These are phyloP conservation scores for Philaenus spumarius DNA, from an alignment of 1,140 invertebrate species.

Conservation along the genomic window DNA sequence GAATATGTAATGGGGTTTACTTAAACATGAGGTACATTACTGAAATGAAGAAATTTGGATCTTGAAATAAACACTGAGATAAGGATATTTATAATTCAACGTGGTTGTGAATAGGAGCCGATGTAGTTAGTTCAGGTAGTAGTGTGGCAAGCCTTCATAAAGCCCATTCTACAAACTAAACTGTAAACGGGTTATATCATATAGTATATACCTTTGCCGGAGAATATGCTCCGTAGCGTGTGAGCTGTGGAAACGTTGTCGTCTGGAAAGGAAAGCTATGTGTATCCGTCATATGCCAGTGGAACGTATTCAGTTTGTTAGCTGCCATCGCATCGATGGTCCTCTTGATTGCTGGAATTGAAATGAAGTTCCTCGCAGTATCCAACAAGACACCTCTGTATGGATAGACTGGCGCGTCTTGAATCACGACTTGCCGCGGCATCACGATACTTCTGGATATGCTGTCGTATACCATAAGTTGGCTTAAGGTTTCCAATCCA, in stretches of 20 bases:
- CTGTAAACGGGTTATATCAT: too few relatives aligned
- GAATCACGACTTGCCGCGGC: conserved; percentile 50
- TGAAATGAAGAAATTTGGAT: too few relatives aligned
- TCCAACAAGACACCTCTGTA: conserved; percentile 72
- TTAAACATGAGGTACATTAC: too few relatives aligned
- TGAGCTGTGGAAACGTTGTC: conserved; percentile 56
- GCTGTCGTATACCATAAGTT: conserved; percentile 66
- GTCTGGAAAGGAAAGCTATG: conserved; percentile 78
- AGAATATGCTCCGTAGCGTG: conserved; percentile 64
- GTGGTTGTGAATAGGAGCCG: too few relatives aligned
- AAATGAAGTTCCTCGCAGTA: conserved; percentile 66
- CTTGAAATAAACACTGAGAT: too few relatives aligned
- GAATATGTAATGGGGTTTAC: too few relatives aligned
- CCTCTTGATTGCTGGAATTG: conserved; percentile 57
- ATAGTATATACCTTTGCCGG: conserved; percentile 52
- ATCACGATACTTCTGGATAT: conserved; percentile 52
- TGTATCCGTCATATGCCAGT: conserved; percentile 86
- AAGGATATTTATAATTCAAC: too few relatives aligned
- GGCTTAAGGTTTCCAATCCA: conserved; percentile 68
- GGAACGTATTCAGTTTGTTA: conserved; percentile 77
- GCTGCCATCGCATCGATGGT: conserved; percentile 74
- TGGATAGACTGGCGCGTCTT: conserved; percentile 61
- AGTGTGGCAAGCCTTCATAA: too few relatives aligned
- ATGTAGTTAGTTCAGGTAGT: too few relatives aligned
- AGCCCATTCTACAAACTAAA: too few relatives aligned